phyloP scores from a whole-genome alignment of 2,797 vertebrate species.

The Fistularia commersonii region DNA sequence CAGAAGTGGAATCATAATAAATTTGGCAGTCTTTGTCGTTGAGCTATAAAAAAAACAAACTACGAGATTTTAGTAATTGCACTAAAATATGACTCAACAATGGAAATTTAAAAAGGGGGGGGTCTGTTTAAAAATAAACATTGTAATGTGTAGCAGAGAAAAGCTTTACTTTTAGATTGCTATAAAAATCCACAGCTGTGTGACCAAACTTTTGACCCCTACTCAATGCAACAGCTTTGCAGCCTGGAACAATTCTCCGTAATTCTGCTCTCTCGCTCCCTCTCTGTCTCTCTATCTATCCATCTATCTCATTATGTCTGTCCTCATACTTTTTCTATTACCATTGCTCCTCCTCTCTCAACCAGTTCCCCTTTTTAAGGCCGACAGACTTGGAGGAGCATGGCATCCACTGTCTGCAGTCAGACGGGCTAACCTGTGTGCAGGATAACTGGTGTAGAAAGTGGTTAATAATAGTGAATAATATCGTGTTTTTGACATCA shows the following conservation, averaged over 20 bases:
- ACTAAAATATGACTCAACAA: too few relatives aligned
- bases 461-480: too few relatives aligned
- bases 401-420: constrained; percentile 45
- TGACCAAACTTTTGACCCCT: constrained; percentile 56
- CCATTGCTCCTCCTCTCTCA: background rate
- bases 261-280: constrained; percentile 3
- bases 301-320: background rate
- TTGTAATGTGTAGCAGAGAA: too few relatives aligned
- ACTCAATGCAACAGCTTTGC: constrained; percentile 56
- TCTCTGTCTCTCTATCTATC: constrained; percentile 43
- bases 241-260: constrained; percentile 31
- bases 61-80: too few relatives aligned
- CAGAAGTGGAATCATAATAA: constrained; percentile 41
- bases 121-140: too few relatives aligned
- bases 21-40: constrained; percentile 40
- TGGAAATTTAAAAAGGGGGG: too few relatives aligned
- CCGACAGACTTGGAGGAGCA: constrained; percentile 40
- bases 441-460: too few relatives aligned
- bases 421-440: constrained; percentile 32
- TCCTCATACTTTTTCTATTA: constrained; percentile 14
- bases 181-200: constrained; percentile 47
- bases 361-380: constrained; percentile 44
- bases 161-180: background rate
- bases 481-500: background rate
- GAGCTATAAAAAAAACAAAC: constrained; percentile 19